Base-by-base conservation (phyloP, 1,140 invertebrate species). In the Anoplophora glabripennis region DNA sequence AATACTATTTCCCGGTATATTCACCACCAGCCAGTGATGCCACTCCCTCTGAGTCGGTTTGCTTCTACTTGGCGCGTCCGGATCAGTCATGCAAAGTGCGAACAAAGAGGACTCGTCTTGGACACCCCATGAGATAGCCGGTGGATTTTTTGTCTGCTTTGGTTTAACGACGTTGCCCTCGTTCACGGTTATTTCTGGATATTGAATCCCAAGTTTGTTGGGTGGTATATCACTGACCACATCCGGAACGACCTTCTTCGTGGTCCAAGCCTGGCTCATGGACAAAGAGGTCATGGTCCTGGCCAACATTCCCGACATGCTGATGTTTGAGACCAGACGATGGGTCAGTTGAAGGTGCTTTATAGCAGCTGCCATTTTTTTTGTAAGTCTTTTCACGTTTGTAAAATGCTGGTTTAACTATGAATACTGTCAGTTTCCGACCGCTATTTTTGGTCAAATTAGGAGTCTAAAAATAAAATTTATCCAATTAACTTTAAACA, bases 1-100 rank as follows among this genome's bases (percentile, higher is more conserved):
- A 0, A 96, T 74, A 41, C 90, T 79, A 54, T 76, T 79, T 14
- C 89, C 92, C 4, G 90, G 90, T 69, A 97, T 93, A 70, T 97
- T 97, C 7, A 82, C 89, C 0, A 97, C 88, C 3, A 96, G 75
- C 93, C 94, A 97, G 75, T 96, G 94, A 68, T 92, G 89, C 87
- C 89, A 94, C 78, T 96, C 93, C 1, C 92, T 80, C 67, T 85
- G 89, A 52, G 83, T 89, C 0, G 87, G 90, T 34, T 89, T 79
- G 7, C 84, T 78, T 4, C 92, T 83, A 68, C 87, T 91, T 11
- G 93, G 93, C 10, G 93, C 92, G 81, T 96, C 93, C 3, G 92
- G 92, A 82, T 95, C 78, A 44, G 75, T 86, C 86, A 92, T 86
- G 59, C 85, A 82, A 0, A 94, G 72, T 1, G 89, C 90, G 69